phyloP scores from a whole-genome alignment of 2,113 vertebrate species.

The Ctenomys sociabilis region DNA sequence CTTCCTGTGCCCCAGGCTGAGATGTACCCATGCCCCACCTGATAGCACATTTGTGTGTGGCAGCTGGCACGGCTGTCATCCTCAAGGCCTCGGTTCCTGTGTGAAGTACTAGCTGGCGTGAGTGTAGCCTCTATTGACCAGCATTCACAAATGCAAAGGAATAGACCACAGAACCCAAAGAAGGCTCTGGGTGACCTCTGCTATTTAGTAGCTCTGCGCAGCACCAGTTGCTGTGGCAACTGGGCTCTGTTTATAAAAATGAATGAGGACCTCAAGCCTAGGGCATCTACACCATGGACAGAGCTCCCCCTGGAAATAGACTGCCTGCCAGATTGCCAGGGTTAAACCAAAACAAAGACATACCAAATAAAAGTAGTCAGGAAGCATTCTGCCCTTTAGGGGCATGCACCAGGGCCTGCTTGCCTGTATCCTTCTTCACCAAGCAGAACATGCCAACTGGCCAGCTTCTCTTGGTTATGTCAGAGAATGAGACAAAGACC shows the following conservation, averaged over 20 bases:
- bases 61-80: neutral
- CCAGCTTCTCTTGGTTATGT: neutral
- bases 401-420: neutral
- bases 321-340: conserved; percentile 80
- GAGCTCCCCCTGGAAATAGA: conserved; percentile 72
- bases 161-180: conserved; percentile 49
- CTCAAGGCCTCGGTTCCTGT: neutral
- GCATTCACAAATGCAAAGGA: neutral
- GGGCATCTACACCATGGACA: conserved; percentile 71
- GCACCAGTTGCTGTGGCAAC: conserved; percentile 75
- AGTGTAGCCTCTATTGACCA: neutral
- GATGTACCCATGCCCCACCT: neutral
- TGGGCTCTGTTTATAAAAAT: conserved; percentile 79
- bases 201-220: conserved; percentile 68
- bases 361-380: conserved; percentile 72
- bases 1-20: neutral
- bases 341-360: conserved; percentile 79
- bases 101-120: neutral
- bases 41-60: neutral
- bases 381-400: conserved; percentile 51
- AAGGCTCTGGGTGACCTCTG: conserved; percentile 67
- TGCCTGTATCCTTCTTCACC: neutral
- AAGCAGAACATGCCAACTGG: neutral
- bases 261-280: conserved; percentile 65
- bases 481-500: conserved; percentile 24